Base-by-base conservation (phyloP, 1,140 invertebrate genomes). In the Archivesica marissinica region DNA sequence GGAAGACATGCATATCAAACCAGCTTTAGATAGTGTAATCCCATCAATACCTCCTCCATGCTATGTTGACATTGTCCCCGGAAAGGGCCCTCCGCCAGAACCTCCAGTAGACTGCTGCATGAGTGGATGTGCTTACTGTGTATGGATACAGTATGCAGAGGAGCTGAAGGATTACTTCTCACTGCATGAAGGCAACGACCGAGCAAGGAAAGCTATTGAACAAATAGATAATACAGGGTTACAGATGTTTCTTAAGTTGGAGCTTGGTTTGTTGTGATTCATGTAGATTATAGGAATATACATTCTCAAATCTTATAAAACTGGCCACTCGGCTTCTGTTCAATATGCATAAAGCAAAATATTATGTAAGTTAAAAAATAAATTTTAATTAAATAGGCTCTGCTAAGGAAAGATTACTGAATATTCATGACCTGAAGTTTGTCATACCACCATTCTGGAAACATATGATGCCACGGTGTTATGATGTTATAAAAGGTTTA, bases 41-140 rank as follows among this genome's bases (percentile, higher is more conserved):
- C 39, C 72, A 20, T 52, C 52, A 20, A 23, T 47, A 17, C 44
- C 56, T 35, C 20, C 41, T 33, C 39, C 39, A 23, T 30, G 1
- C 9, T 44, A 41, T 78, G 82, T 85, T 25, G 80, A 87, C 11
- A 84, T 91, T n/a, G 78, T 92, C 6, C 91, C 91, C 15, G 91
- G 90, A 0, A 92, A 93, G 68, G 91, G 91, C 2, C 88, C 88
- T 0, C 92, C 91, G 20, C 93, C 92, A n/a, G 91, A 92, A 70
- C 92, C 90, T 11, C 93, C 93, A 0, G 68, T 90, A 2, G 86
- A 89, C 39, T 99, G 98, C 93, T 99, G 98, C 88, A 97, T 97
- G 96, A 98, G 97, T 3, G 98, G 98, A 0, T 99, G 98, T 95
- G 95, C 96, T 0, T 99, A 99, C 92, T 99, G 98, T 94, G 98